Conservation (phyloP, 2,113 vertebrate species). For the Numida meleagris region DNA sequence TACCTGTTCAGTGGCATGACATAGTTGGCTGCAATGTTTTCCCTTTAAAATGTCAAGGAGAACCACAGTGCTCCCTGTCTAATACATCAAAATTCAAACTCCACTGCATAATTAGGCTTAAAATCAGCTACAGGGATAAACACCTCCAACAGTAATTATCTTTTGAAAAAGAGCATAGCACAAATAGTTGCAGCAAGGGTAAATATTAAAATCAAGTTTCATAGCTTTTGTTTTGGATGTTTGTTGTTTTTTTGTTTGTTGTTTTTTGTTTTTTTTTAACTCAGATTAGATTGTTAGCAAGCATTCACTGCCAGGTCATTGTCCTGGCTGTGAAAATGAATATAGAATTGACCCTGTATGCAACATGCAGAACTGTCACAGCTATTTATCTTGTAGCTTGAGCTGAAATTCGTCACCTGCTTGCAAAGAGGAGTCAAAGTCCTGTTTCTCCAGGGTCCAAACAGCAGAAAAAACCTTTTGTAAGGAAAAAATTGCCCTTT, state of each 20-base stretch:
- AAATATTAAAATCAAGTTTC: not conserved
- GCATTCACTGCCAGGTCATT: not conserved
- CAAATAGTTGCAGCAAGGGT: not conserved
- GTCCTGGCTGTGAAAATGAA: not conserved
- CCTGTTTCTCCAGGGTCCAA: not conserved
- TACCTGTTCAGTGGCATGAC: accelerated
- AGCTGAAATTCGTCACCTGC: not conserved
- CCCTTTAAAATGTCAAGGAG: not conserved
- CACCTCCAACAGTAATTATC: not conserved
- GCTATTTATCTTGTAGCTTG: not conserved
- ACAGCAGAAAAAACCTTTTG: not conserved
- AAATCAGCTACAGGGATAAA: not conserved
- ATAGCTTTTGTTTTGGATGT: accelerated
- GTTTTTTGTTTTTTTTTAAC: not conserved
- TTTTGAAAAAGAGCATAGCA: not conserved
- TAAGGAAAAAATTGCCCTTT: not conserved
- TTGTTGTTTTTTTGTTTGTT: not conserved
- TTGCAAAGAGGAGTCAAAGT: not conserved
- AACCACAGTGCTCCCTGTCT: not conserved
- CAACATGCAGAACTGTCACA: not conserved
- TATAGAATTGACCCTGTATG: not conserved
- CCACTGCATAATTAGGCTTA: not conserved
- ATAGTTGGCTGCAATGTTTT: not conserved
- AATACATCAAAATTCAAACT: not conserved
- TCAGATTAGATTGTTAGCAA: not conserved